These are phyloP conservation scores for Aphelinus certus DNA, from an alignment of 1,140 invertebrate species.

Conservation along the genomic window DNA sequence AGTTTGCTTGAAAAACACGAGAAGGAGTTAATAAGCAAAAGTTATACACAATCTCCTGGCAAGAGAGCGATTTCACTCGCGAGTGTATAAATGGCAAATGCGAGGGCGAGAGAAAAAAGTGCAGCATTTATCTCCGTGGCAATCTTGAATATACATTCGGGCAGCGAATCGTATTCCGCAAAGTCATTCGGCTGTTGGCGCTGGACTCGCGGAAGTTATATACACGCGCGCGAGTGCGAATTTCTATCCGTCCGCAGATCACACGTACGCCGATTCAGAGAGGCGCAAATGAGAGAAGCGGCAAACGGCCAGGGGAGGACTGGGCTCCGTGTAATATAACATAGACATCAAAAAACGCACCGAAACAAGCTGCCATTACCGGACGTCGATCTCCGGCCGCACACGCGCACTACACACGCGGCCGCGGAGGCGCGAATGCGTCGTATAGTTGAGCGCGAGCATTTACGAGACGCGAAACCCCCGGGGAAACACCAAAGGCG, in stretches of 20 bases:
- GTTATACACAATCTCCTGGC: too few species aligned
- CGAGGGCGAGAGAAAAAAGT: neutral
- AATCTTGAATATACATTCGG: slow-evolving; percentile 13
- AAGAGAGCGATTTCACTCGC: too few species aligned
- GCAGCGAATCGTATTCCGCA: slow-evolving; percentile 14
- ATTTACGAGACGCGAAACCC: slow-evolving; percentile 14
- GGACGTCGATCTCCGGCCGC: neutral
- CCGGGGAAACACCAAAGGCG: too few species aligned
- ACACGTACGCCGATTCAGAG: too few species aligned
- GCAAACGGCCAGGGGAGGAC: neutral
- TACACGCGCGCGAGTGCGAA: neutral
- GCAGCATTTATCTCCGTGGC: slow-evolving; percentile 8
- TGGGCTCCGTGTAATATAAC: neutral
- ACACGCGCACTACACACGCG: neutral
- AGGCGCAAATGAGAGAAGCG: neutral
- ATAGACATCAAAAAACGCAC: slow-evolving; percentile 16
- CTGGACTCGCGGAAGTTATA: neutral
- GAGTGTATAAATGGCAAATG: slow-evolving; percentile 9
- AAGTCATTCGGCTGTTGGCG: slow-evolving; percentile 1
- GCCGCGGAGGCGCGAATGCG: neutral
- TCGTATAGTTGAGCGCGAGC: neutral
- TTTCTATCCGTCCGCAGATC: slow-evolving; percentile 1
- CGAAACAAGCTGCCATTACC: slow-evolving; percentile 20
- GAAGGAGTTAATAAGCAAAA: too few species aligned
- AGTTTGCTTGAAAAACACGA: too few species aligned